Percentiles rank a stretch among this genome's conserved stretches.
Evolutionary conservation across 2,113 vertebrate species (phyloP).

Genomic region (Silurus meridionalis): DNA sequence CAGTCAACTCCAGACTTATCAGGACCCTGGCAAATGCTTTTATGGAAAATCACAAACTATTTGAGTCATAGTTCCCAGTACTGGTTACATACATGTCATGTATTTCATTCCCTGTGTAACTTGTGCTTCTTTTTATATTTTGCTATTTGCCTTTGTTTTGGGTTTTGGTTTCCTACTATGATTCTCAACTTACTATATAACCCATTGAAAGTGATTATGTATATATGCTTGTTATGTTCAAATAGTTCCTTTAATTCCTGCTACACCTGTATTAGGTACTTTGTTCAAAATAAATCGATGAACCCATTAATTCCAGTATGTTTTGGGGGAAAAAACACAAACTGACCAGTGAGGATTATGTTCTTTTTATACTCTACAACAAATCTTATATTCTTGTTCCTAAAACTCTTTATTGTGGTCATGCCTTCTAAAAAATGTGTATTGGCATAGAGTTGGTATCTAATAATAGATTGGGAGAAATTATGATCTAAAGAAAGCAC

Average conservation of each 20-base stretch:
- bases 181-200: not conserved
- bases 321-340: not conserved
- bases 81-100: not conserved
- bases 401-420: not conserved
- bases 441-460: not conserved
- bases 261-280: not conserved
- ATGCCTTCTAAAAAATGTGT: not conserved
- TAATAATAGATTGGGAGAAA: slow-evolving; percentile 10
- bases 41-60: not conserved
- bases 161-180: not conserved
- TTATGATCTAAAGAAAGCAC: not conserved
- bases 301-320: not conserved
- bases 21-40: not conserved
- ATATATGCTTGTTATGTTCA: not conserved
- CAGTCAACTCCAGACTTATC: not conserved
- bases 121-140: not conserved
- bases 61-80: not conserved
- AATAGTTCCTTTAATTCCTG: not conserved
- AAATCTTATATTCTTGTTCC: not conserved
- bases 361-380: not conserved
- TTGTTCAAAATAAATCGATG: not conserved
- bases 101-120: not conserved
- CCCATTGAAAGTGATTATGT: not conserved
- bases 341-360: not conserved
- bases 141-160: not conserved